These are phyloP conservation scores for Eumaeus atala DNA, from an alignment of 1,140 invertebrate genomes.

Conservation along the genomic window DNA sequence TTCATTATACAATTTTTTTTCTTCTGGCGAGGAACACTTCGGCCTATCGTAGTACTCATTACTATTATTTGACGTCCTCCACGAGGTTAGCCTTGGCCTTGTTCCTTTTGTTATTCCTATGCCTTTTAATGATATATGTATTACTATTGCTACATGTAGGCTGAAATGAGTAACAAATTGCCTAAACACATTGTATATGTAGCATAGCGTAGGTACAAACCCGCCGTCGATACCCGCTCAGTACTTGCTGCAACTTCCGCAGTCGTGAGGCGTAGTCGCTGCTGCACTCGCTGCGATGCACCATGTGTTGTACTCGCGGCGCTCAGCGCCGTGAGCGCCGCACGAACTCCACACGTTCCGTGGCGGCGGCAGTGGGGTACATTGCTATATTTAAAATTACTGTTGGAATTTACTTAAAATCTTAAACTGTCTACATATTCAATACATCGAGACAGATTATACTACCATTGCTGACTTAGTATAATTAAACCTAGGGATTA, in stretches of 20 bases:
- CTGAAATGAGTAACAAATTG: no score
- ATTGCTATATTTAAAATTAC: constrained; percentile 2
- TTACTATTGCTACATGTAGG: no score
- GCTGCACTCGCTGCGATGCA: constrained; percentile 22
- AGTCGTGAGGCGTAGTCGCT: constrained; percentile 24
- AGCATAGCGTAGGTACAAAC: no score
- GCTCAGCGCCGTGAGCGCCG: not conserved
- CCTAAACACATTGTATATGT: no score
- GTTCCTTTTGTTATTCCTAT: no score
- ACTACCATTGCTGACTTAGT: constrained; percentile 12
- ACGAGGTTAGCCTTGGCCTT: not conserved
- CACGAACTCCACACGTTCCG: not conserved
- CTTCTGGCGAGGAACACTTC: constrained; percentile 58
- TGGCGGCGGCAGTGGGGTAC: no score
- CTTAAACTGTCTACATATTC: not conserved
- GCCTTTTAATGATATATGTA: no score
- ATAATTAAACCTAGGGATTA: constrained; percentile 25
- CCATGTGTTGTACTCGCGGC: not conserved
- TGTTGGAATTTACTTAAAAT: constrained; percentile 8
- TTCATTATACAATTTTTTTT: constrained; percentile 24
- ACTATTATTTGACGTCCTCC: constrained; percentile 7
- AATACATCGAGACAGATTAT: not conserved
- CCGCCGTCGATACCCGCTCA: no score
- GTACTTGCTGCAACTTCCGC: not conserved
- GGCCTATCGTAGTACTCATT: constrained; percentile 42